Base-by-base conservation (phyloP, 2,113 vertebrate species). In the Semicossyphus pulcher region DNA sequence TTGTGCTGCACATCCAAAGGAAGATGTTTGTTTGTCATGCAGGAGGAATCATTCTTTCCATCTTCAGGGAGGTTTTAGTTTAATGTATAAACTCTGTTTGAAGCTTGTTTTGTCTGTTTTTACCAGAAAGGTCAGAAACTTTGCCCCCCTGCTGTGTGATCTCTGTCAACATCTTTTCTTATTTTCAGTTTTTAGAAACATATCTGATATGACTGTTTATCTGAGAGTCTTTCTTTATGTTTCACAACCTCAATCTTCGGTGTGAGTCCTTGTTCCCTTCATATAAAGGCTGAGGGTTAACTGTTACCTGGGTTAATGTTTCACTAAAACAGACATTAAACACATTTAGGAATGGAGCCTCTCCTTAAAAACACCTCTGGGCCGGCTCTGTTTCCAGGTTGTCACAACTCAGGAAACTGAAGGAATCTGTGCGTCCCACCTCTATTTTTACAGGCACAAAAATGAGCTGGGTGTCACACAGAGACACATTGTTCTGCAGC, bases 371-470 rank as follows among this genome's bases (percentile, higher is more conserved):
- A 26, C n/a, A 11, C 11, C 10, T 10, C 34, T 36, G 42, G 4
- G 20, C 5, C 20, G 1, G 31, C 51, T 65, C 60, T 52, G 36
- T 58, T 41, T 45, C 41, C 61, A 63, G n/a, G 3, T 18, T 47
- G 37, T 70, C 4, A 25, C 34, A 11, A 21, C 16, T 31, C 34
- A 69, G 74, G 28, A 48, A 49, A 39, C 34, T 20, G n/a, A 0
- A 62, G 29, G 11, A 62, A 71, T 70, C 59, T 71, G 51, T 41
- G 7, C 25, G 16, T 32, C 45, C 21, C 52, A 16, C 73, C 41
- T 85, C 71, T 88, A 79, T 86, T 86, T 88, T 81, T 81, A 88
- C 31, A 65, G 48, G 83, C 51, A 67, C 54, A 84, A 80, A 87
- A 76, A 76, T 59, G 14, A 72, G 45, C 59, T 48, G 6, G 68